Evolutionary conservation across 2,113 vertebrate genomes (phyloP).

Genomic region (Apistogramma diplotaenia): DNA sequence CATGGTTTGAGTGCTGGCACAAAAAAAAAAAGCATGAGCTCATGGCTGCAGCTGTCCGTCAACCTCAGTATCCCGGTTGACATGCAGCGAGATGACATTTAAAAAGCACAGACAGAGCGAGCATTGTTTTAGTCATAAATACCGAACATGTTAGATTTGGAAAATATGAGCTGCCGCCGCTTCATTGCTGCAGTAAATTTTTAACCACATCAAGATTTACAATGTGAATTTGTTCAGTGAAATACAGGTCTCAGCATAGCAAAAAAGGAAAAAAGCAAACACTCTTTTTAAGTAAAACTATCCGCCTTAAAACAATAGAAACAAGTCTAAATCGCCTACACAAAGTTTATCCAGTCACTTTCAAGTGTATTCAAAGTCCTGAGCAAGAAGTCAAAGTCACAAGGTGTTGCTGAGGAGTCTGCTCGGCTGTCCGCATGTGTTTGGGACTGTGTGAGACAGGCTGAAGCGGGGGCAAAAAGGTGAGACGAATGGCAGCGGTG

Average conservation of each 20-base stretch:
- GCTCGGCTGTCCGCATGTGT: slow-evolving; percentile 41
- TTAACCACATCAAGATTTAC: slow-evolving; percentile 37
- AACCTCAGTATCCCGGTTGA: slow-evolving; percentile 27
- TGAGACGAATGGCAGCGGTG: slow-evolving; percentile 41
- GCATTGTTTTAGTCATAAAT: slow-evolving; percentile 56
- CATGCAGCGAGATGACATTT: slow-evolving; percentile 38
- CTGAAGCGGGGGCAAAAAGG: slow-evolving; percentile 25
- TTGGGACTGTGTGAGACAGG: slow-evolving; percentile 34
- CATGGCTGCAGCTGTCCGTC: slow-evolving; percentile 58
- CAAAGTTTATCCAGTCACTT: slow-evolving; percentile 31
- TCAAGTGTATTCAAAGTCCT: slow-evolving; percentile 50
- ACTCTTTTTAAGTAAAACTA: not conserved
- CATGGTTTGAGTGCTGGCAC: slow-evolving; percentile 34
- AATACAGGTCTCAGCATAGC: not conserved
- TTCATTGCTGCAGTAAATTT: slow-evolving; percentile 40
- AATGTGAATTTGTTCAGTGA: slow-evolving; percentile 25
- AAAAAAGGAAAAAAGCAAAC: not conserved
- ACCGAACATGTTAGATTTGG: slow-evolving; percentile 36
- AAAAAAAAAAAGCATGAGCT: slow-evolving; percentile 20
- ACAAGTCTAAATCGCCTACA: not conserved
- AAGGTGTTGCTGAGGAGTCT: slow-evolving; percentile 33
- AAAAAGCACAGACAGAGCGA: slow-evolving; percentile 48
- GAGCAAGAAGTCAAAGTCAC: slow-evolving; percentile 48
- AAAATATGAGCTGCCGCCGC: slow-evolving; percentile 51
- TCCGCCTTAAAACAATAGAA: not conserved